Evolutionary conservation across 2,113 vertebrate species (phyloP), one percentile per base, ranked within the genome.

Genomic region (Austrofundulus limnaeus): DNA sequence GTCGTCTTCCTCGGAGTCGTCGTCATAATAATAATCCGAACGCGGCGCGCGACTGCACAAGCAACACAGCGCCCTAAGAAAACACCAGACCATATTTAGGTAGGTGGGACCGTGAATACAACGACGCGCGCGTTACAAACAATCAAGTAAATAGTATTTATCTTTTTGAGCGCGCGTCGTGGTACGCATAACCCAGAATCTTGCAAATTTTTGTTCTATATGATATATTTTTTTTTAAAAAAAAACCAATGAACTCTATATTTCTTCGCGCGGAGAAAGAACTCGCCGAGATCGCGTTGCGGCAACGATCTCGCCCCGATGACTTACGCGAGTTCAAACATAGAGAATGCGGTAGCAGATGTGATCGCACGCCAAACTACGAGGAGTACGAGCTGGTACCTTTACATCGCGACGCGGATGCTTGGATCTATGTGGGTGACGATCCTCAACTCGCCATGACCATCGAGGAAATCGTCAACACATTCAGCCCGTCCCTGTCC

Each of bases 401-500:
- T 0, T 1, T 68, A 0, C 66, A 68, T 5, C 24, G 34, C 0
- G 38, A 68, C 0, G 13, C 51, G 0, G 55, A 51, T 1, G 20
- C 66, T 4, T 59, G 66, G 66, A 5, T 43, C 2, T 51, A 50
- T 14, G 66, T 68, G 0, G 43, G 55, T 2, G 37, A 59, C 1
- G 55, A 68, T 17, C 66, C 46, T 0, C 66, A 68, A 39, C n/a
- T 68, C 12, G 54, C 66, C 10, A 16, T 59, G 7, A 55, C n/a
- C 1, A 28, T 37, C 15, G 66, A 68, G 46, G 66, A 68, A 47
- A 43, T 68, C 1, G 66, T 68, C 17, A 59, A 68, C 38, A 59
- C 66, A 0, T 68, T 68, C 24, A 68, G 66, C 19, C 66, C 55
- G 2, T 47, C 66, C 4, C 55, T 68, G 1, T 68, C 66, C 0